Conservation (phyloP, 2,113 vertebrate species). For the Dendrocopos noguchii region DNA sequence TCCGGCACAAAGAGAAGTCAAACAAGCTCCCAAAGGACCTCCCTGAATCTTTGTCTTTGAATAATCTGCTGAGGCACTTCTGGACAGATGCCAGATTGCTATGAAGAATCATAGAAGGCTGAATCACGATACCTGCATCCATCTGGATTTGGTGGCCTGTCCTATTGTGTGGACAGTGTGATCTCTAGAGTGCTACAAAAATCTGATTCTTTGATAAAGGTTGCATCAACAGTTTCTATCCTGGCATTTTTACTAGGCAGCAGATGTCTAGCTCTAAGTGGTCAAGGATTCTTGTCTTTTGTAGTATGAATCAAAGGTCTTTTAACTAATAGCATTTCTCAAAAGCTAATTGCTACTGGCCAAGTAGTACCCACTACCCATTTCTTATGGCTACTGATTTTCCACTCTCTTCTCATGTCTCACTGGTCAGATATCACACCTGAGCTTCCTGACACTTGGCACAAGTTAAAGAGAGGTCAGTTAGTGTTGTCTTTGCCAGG, state of each 20-base stretch:
- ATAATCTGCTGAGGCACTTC: not conserved
- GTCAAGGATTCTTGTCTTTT: not conserved
- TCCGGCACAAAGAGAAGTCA: not conserved
- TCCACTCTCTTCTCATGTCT: not conserved
- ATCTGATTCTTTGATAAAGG: not conserved
- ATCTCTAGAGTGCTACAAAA: not conserved
- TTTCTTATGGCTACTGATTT: not conserved
- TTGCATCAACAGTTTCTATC: not conserved
- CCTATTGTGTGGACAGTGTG: not conserved
- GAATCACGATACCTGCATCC: not conserved
- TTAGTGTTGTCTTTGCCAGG: not conserved
- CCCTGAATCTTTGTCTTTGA: not conserved
- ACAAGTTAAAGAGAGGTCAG: not conserved
- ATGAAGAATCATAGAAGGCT: not conserved
- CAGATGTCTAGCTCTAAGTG: not conserved
- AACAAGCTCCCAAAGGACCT: not conserved
- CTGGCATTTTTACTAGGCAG: not conserved
- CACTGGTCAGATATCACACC: not conserved
- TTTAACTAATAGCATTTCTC: not conserved
- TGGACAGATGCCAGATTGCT: not conserved
- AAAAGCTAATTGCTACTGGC: not conserved
- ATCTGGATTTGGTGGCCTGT: not conserved
- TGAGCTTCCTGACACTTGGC: not conserved
- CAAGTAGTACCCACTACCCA: too few species aligned
- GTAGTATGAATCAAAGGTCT: not conserved